Evolutionary conservation across 1,140 invertebrate species (phyloP).

Genomic region (honey bee (Apis mellifera)): Amel_HAv3.1 CM009937.2:12469001-12469500

Average conservation of each 20-base stretch:
- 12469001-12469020: constrained; percentile 35
- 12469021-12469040: constrained; percentile 37
- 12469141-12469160: constrained; percentile 25
- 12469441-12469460: constrained; percentile 38
- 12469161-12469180: constrained; percentile 15
- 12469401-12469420: constrained; percentile 22
- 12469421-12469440: constrained; percentile 33
- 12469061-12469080: constrained; percentile 7
- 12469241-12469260: constrained; percentile 51
- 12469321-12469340: constrained; percentile 74
- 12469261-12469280: constrained; percentile 51
- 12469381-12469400: constrained; percentile 59
- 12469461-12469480: constrained; percentile 37
- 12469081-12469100: constrained; percentile 5
- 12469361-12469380: too few relatives aligned
- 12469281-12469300: constrained; percentile 61
- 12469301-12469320: constrained; percentile 65
- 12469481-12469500: constrained; percentile 38
- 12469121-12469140: constrained; percentile 26
- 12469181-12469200: constrained; percentile 35
- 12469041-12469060: neutral
- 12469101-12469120: neutral
- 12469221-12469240: constrained; percentile 44
- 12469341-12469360: too few relatives aligned
- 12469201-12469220: constrained; percentile 29